Conservation (phyloP, 2,888 invertebrate species). For the Anagyrus pseudococci region DNA sequence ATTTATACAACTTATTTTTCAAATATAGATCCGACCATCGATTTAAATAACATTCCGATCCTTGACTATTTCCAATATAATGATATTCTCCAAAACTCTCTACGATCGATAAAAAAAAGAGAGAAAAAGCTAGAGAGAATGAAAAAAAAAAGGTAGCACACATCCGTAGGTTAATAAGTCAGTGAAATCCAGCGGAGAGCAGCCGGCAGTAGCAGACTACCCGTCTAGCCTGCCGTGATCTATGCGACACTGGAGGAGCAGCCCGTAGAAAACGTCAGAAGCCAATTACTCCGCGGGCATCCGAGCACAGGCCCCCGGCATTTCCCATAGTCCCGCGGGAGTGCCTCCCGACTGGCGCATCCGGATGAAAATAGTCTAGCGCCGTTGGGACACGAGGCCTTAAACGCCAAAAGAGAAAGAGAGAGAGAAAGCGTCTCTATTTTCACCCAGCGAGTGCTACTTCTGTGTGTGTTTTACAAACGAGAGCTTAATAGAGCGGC, state of each 20-base stretch:
- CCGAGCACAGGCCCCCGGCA: not conserved
- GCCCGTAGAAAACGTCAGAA: conserved; percentile 47
- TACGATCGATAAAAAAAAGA: too few species aligned
- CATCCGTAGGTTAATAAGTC: too few species aligned
- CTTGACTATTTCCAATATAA: too few species aligned
- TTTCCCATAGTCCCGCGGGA: conserved; percentile 15
- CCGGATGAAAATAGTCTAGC: conserved; percentile 26
- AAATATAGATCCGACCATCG: too few species aligned
- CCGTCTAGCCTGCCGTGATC: not conserved
- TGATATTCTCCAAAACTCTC: too few species aligned
- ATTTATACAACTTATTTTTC: too few species aligned
- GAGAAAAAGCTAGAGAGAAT: too few species aligned
- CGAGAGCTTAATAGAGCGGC: conserved; percentile 37
- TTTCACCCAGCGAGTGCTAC: conserved; percentile 16
- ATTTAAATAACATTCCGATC: too few species aligned
- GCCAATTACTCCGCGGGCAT: conserved; percentile 50
- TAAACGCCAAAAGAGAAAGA: conserved; percentile 40
- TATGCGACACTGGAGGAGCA: not conserved
- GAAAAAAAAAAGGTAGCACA: too few species aligned
- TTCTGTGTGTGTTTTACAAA: conserved; percentile 32
- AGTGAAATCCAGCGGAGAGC: not conserved
- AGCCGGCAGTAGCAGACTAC: not conserved
- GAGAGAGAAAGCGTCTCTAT: not conserved
- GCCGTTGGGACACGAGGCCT: not conserved
- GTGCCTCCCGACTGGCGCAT: not conserved